Base-by-base conservation (phyloP, 1,140 invertebrate species). In the Drosophila gunungcola region DNA sequence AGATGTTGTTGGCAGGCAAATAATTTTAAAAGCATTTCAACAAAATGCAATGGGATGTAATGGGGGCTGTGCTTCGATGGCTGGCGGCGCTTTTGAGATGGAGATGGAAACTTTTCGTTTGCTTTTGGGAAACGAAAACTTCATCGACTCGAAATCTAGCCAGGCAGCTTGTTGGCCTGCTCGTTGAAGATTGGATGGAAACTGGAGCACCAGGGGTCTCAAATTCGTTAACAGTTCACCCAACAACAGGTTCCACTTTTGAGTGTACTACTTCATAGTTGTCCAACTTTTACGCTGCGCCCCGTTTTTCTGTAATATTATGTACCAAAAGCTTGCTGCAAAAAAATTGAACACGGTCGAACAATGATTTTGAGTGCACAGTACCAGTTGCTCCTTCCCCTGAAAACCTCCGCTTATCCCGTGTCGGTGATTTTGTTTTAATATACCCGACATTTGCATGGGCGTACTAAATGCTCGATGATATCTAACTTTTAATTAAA, bases 1-100 rank as follows among this genome's bases (percentile, higher is more conserved):
- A 63, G 12, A 61, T 55, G 42, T 52, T 60, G 72, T 65, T 58
- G 61, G 65, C 73, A 78, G 82, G 63, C 67, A 79, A 86, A 86
- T 86, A 77, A 88, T 86, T 82, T 79, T 88, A 76, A 86, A 79
- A 79, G 70, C 78, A 88, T 86, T 88, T 88, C 62, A 76, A 54
- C 75, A 69, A 65, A 79, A 76, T 88, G 70, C 83, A 79, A 72
- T 74, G 64, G 43, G 56, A 65, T 74, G 58, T 74, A 43, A 64
- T 68, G 42, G 21, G 42, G 32, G 11, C 6, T 27, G 12, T 25
- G 7, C 58, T 29, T 38, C 21, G 10, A 41, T 27, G 10, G n/a
- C 43, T 64, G n/a, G 12, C 36, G 41, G 46, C 38, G 62, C 32
- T 25, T 38, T 43, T 25, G 11, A 55, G 39, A 53, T 39, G 62